Evolutionary conservation across 2,113 vertebrate species (phyloP).

Genomic region (Ia io): DNA sequence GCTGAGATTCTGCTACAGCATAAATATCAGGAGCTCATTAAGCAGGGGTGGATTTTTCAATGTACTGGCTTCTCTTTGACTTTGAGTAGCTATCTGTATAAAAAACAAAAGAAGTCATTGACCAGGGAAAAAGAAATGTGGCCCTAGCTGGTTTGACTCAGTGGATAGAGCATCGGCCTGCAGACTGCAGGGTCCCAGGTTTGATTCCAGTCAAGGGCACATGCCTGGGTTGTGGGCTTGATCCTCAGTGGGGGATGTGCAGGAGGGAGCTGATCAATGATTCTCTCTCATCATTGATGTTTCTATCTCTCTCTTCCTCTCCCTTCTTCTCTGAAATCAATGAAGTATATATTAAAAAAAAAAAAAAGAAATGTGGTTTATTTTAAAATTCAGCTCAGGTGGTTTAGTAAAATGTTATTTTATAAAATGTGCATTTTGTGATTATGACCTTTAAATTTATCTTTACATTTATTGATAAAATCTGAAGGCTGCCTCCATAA

Average conservation of each 20-base stretch:
- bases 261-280: too few relatives aligned
- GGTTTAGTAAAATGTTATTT: background rate
- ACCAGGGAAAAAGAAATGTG: too few relatives aligned
- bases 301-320: too few relatives aligned
- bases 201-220: too few relatives aligned
- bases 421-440: constrained; percentile 13
- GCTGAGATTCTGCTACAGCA: background rate
- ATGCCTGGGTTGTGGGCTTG: too few relatives aligned
- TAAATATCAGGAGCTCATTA: background rate
- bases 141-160: too few relatives aligned
- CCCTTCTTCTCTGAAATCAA: too few relatives aligned
- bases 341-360: too few relatives aligned
- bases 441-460: background rate
- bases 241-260: too few relatives aligned
- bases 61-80: background rate
- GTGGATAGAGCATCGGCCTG: too few relatives aligned
- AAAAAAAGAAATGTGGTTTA: background rate
- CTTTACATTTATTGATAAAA: background rate
- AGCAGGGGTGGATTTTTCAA: background rate
- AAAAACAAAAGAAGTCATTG: background rate
- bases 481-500: background rate
- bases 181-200: too few relatives aligned
- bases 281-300: too few relatives aligned
- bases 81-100: background rate
- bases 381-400: constrained; percentile 24